Base-by-base conservation (phyloP, 1,140 invertebrate genomes). In the Bradysia coprophila region DNA sequence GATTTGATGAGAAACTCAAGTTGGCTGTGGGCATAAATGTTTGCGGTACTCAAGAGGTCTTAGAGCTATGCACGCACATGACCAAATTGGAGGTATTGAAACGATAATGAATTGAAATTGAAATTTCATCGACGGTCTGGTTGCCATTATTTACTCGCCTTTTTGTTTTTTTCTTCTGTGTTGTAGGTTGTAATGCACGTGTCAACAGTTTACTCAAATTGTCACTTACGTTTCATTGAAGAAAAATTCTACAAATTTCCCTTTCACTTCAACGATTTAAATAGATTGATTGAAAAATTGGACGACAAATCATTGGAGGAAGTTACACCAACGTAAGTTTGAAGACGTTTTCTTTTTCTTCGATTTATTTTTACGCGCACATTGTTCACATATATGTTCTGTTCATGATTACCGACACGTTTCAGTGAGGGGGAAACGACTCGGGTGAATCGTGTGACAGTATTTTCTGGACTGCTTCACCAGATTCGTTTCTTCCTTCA, bases 121-220 rank as follows among this genome's bases (percentile, higher is more conserved):
- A n/a, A n/a, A n/a, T n/a, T n/a, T n/a, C n/a, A n/a, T n/a, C n/a
- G n/a, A n/a, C n/a, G n/a, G n/a, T n/a, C 44, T 40, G 32, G 22
- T 39, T n/a, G 15, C 16, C 3, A 4, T 21, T 21, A 9, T 38
- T 37, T 37, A 16, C 21, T 21, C 5, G 31, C n/a, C n/a, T n/a
- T n/a, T n/a, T n/a, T 13, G 32, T 20, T 20, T 21, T 6, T 40
- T 38, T 50, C 44, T 34, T 42, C 47, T 48, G 45, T 36, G 45
- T 56, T 57, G 2, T 51, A 75, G 68, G 62, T 67, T 21, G 56
- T 76, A n/a, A 62, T 79, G 8, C 74, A 79, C 49, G 71, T 78
- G 4, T 81, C 78, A 0, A 81, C 78, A 0, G 75, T 74, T 0
- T 82, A 78, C 51, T 69, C 75, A 5, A 73, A 78, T 52, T 81